Evolutionary conservation across 2,888 invertebrate genomes (phyloP).

Genomic region (Cephalotes varians): DNA sequence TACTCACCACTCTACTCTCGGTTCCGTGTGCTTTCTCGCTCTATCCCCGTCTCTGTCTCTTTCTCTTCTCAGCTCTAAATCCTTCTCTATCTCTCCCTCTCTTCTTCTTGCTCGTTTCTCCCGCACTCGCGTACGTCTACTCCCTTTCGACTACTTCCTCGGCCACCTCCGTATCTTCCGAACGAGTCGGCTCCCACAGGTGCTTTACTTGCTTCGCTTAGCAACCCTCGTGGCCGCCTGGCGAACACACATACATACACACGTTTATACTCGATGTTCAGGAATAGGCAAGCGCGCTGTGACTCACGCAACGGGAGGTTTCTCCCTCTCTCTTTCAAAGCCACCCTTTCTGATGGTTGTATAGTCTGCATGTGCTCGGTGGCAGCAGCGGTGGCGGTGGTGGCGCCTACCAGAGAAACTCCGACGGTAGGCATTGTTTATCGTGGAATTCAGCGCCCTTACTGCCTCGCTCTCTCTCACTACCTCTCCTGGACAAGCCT

Average conservation of each 20-base stretch:
- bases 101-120: slow-evolving; percentile 16
- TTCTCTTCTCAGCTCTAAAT: slow-evolving; percentile 22
- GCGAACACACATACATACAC: neutral
- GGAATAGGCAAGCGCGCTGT: slow-evolving; percentile 45
- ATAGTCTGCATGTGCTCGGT: slow-evolving; percentile 44
- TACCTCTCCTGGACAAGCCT: slow-evolving; percentile 76
- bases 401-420: slow-evolving; percentile 65
- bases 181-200: slow-evolving; percentile 81
- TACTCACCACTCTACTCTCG: slow-evolving; percentile 57
- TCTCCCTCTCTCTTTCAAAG: slow-evolving; percentile 36
- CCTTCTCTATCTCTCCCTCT: slow-evolving; percentile 14
- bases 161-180: slow-evolving; percentile 69
- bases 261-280: slow-evolving; percentile 46
- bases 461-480: slow-evolving; percentile 62
- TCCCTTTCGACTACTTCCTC: slow-evolving; percentile 62
- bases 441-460: slow-evolving; percentile 80
- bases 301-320: slow-evolving; percentile 56
- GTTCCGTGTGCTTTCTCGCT: slow-evolving; percentile 45
- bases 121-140: slow-evolving; percentile 48
- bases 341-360: slow-evolving; percentile 39
- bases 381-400: neutral
- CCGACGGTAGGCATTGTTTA: slow-evolving; percentile 81
- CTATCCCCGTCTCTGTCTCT: slow-evolving; percentile 39
- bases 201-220: slow-evolving; percentile 82
- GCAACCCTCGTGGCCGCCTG: slow-evolving; percentile 79